A percentile compares a stretch with the other conserved stretches of the same genome.
These are phyloP conservation scores for Bradypus variegatus DNA, from an alignment of 2,797 vertebrate species.

Conservation along the genomic window DNA sequence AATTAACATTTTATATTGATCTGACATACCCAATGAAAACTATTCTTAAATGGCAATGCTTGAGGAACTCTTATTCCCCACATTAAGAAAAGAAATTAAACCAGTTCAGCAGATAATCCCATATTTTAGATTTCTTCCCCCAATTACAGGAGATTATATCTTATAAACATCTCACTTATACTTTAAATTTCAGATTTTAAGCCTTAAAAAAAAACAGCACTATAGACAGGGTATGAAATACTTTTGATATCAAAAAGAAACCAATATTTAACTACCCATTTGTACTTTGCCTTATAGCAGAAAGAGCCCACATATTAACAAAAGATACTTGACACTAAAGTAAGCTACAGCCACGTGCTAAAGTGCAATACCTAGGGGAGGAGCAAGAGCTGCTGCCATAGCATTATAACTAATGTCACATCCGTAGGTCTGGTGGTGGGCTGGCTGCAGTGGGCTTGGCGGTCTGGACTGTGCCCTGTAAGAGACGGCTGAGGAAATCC, in stretches of 20 bases:
- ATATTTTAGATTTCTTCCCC: not conserved
- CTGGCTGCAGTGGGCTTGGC: conserved; percentile 70
- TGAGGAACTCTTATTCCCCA: not conserved
- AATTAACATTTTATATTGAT: not conserved
- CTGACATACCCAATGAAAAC: not conserved
- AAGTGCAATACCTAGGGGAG: conserved; percentile 72
- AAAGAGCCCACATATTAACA: not conserved
- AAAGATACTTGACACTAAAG: not conserved
- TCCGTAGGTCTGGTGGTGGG: conserved; percentile 66
- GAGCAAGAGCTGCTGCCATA: conserved; percentile 68
- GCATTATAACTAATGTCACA: conserved; percentile 73
- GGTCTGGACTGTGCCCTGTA: conserved; percentile 69
- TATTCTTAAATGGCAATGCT: not conserved
- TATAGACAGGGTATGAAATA: rapidly evolving
- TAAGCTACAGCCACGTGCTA: conserved; percentile 56
- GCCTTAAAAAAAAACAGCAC: conserved; percentile 24
- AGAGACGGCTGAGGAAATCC: conserved; percentile 73
- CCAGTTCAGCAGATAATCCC: not conserved
- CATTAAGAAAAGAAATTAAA: not conserved
- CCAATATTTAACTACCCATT: conserved; percentile 29
- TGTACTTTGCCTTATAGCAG: conserved; percentile 53
- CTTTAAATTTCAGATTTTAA: not conserved
- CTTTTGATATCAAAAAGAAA: conserved; percentile 50
- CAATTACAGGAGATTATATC: not conserved
- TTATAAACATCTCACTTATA: not conserved